These are phyloP conservation scores for Toxotes chatareus DNA, from an alignment of 2,113 vertebrate genomes.

Conservation along the genomic window DNA sequence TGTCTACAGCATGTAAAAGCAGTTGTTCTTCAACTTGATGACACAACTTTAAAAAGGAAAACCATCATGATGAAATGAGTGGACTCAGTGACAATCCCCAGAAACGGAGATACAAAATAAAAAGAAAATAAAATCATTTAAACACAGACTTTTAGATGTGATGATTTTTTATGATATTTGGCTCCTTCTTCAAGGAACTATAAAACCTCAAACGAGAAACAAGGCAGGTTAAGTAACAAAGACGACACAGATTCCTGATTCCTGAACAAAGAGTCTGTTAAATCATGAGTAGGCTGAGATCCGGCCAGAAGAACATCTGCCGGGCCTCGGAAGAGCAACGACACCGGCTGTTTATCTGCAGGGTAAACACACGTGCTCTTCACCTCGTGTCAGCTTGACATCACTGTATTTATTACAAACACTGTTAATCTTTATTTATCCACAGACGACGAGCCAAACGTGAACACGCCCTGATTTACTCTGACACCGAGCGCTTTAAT, in stretches of 20 bases:
- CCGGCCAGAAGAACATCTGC: constrained; percentile 46
- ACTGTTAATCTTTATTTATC: constrained; percentile 39
- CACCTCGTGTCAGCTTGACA: neutral
- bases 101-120: neutral
- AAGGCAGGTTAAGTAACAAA: neutral
- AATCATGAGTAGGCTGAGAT: constrained; percentile 14
- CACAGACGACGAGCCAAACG: neutral
- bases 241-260: constrained; percentile 23
- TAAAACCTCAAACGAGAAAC: neutral
- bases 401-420: constrained; percentile 52
- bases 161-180: neutral
- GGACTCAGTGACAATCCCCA: neutral
- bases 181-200: too few species aligned
- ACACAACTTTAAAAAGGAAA: neutral
- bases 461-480: neutral
- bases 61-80: neutral
- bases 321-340: neutral
- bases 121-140: neutral
- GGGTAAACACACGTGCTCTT: constrained; percentile 53
- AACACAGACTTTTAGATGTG: too few species aligned
- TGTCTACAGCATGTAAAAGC: neutral
- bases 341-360: constrained; percentile 60
- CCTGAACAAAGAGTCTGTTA: constrained; percentile 22
- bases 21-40: neutral
- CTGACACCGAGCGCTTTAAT: neutral